These are phyloP conservation scores for Apistogramma diplotaenia DNA, from an alignment of 2,113 vertebrate species.

Conservation along the genomic window DNA sequence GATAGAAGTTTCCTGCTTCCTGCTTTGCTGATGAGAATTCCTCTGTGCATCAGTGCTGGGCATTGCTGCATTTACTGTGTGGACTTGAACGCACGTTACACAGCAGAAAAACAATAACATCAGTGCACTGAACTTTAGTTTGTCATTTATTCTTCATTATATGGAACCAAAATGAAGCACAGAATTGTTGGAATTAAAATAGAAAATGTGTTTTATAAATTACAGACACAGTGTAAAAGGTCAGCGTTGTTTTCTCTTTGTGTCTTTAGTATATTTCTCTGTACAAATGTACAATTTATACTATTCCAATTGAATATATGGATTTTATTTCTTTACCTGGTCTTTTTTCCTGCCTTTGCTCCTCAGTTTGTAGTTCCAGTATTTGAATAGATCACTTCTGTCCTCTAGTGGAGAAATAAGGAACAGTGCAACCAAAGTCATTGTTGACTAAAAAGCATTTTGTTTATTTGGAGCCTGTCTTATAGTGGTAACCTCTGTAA, in stretches of 20 bases:
- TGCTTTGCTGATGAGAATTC: neutral
- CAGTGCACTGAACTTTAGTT: neutral
- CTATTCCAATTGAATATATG: conserved; percentile 2
- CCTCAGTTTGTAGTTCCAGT: neutral
- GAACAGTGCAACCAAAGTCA: neutral
- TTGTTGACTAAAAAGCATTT: neutral
- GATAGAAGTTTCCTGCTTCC: neutral
- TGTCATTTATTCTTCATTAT: neutral
- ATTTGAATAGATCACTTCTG: conserved; percentile 41
- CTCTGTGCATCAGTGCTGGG: neutral
- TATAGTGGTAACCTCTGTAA: neutral
- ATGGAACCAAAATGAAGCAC: neutral
- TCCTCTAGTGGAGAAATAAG: conserved; percentile 53
- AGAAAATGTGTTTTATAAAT: neutral
- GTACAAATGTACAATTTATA: conserved; percentile 3
- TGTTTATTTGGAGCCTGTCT: neutral
- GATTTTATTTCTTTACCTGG: neutral
- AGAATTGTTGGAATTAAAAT: neutral
- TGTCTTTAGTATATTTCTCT: neutral
- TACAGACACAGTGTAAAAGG: conserved; percentile 6
- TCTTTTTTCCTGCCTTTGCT: neutral
- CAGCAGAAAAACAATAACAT: neutral
- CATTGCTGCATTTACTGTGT: neutral
- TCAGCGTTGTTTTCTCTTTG: neutral
- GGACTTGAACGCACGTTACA: neutral